A percentile compares a stretch with the other conserved stretches of the same genome.
These are phyloP conservation scores for Lasius fuliginosus DNA, from an alignment of 2,888 invertebrate species.

Conservation along the genomic window DNA sequence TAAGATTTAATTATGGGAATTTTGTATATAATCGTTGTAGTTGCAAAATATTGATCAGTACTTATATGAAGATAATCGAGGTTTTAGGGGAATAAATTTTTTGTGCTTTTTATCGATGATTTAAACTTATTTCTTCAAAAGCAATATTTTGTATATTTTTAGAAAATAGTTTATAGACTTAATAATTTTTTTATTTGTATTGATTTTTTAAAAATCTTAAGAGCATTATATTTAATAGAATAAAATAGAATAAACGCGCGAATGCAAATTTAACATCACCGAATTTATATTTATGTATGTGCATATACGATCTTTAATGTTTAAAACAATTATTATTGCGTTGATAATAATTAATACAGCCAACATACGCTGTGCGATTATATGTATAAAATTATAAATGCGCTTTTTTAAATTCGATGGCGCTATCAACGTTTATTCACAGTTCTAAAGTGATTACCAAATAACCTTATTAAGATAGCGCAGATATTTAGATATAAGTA, in stretches of 20 bases:
- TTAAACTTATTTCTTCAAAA: background rate
- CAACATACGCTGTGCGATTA: background rate
- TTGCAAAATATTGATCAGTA: constrained; percentile 7
- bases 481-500: constrained; percentile 19
- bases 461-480: background rate
- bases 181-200: background rate
- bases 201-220: background rate
- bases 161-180: background rate
- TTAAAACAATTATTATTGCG: background rate
- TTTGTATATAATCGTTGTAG: background rate
- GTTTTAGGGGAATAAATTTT: background rate
- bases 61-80: background rate
- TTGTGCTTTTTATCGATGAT: background rate
- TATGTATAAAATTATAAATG: background rate
- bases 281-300: background rate
- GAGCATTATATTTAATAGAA: background rate
- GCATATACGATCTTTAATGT: background rate
- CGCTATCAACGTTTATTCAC: background rate
- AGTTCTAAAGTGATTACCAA: background rate
- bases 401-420: background rate
- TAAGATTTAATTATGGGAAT: background rate
- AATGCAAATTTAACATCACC: constrained; percentile 1
- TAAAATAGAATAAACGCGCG: background rate
- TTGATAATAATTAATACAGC: background rate
- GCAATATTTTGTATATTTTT: background rate